Evolutionary conservation across 2,113 vertebrate species (phyloP), one percentile per base, ranked within the genome.

Genomic region (Atrichornis clamosus): DNA sequence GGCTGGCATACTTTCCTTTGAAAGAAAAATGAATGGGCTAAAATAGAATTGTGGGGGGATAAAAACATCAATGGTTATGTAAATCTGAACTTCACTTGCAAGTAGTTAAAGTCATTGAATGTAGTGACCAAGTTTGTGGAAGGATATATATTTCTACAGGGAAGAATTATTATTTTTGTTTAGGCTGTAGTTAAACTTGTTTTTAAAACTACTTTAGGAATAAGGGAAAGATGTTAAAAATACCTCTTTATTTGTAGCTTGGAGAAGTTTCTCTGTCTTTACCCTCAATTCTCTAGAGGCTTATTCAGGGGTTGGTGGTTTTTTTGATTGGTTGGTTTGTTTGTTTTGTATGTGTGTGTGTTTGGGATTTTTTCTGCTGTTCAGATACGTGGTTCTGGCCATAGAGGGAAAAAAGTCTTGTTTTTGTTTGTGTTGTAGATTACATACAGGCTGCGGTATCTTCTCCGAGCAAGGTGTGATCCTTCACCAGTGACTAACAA

Each of bases 381-480:
- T 90, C 1, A 2, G 15, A 27, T 44, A 22, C 23, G 3, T 69
- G 42, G 10, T 33, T 81, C 32, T 80, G 44, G 30, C 13, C 6
- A 6, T 39, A 84, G 32, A 87, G 13, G 12, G n/a, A 41, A 26
- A 87, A 15, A 41, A 9, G 7, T 5, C 10, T 24, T 85, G 2
- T 11, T 83, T 69, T 84, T 92, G 8, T 96, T 97, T 21, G 44
- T 74, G 3, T 97, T 96, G 28, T 95, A 98, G 98, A 98, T 98
- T 80, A 98, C 98, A 0, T 98, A 97, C 81, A 97, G 98, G 47
- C 94, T 98, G 30, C 96, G 98, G 11, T 98, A 98, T 75, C 98
- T 98, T 62, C 98, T 98, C 70, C 98, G 98, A 90, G 98, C 98
- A 46, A 97, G 98, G 80, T 98, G 98, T 95, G 98, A 98, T 93